Conservation (phyloP, 2,113 vertebrate species). For the Ictidomys tridecemlineatus region DNA sequence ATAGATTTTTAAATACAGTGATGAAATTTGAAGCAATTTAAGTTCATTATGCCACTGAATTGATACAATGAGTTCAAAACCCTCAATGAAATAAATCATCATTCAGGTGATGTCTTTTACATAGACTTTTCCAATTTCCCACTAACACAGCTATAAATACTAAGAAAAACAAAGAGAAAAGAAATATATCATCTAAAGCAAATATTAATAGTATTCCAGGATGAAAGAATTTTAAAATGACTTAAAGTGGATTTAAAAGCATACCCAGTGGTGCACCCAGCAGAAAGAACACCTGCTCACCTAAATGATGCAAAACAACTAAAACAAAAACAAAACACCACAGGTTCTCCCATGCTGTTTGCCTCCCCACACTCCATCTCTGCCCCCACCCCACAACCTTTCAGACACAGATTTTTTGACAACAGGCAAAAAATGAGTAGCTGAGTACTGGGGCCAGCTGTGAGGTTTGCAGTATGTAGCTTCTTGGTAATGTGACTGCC, state of each 20-base stretch:
- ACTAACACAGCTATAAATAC: conserved; percentile 21
- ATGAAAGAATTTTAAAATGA: conserved; percentile 47
- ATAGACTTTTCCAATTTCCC: not conserved
- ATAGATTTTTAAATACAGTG: not conserved
- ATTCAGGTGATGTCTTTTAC: not conserved
- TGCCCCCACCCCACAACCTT: not conserved
- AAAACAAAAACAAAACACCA: not conserved
- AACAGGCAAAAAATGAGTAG: not conserved
- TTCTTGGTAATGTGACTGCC: not conserved
- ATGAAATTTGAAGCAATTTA: conserved; percentile 24
- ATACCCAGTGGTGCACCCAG: not conserved
- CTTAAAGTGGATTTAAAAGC: conserved; percentile 30
- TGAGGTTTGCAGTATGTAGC: not conserved
- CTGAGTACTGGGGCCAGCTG: not conserved
- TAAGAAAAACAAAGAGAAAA: conserved; percentile 15
- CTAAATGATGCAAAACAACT: not conserved
- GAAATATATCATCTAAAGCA: conserved; percentile 7
- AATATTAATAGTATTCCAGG: not conserved
- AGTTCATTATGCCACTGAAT: not conserved
- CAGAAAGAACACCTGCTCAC: not conserved
- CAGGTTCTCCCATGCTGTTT: not conserved
- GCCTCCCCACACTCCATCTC: not conserved
- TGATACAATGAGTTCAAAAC: not conserved
- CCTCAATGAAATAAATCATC: conserved; percentile 2
- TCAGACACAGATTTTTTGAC: not conserved